phyloP scores from a whole-genome alignment of 2,797 vertebrate species.

The Micrastur ruficollis region DNA sequence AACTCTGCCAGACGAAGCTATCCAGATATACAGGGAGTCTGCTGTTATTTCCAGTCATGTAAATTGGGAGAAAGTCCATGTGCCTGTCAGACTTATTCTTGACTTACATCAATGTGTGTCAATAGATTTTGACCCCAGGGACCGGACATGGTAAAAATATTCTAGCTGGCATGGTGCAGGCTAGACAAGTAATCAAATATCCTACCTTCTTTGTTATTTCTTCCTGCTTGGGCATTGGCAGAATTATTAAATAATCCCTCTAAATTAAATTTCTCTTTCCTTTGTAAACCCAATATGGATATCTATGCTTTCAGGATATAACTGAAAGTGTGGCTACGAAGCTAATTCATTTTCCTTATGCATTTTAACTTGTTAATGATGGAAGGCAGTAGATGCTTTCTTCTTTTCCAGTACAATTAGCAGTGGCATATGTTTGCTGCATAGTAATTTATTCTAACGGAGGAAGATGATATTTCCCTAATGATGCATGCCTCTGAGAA shows the following conservation, averaged over 20 bases:
- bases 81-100: not conserved
- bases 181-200: conserved; percentile 10
- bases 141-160: not conserved
- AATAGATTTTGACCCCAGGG: not conserved
- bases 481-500: not conserved
- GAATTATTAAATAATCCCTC: not conserved
- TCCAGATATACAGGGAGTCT: not conserved
- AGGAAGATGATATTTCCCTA: not conserved
- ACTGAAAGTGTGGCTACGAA: not conserved
- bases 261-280: conserved; percentile 26
- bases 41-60: not conserved
- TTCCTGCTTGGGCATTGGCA: not conserved
- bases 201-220: not conserved
- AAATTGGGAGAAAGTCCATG: not conserved
- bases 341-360: not conserved
- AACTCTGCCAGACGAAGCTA: not conserved
- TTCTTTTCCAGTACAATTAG: not conserved
- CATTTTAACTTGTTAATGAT: not conserved
- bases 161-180: not conserved
- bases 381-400: not conserved
- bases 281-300: not conserved
- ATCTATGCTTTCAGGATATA: not conserved
- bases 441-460: conserved; percentile 9
- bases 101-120: not conserved
- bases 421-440: not conserved